Evolutionary conservation across 2,797 vertebrate species (phyloP).

Genomic region (Melanotaenia parkinsoni): DNA sequence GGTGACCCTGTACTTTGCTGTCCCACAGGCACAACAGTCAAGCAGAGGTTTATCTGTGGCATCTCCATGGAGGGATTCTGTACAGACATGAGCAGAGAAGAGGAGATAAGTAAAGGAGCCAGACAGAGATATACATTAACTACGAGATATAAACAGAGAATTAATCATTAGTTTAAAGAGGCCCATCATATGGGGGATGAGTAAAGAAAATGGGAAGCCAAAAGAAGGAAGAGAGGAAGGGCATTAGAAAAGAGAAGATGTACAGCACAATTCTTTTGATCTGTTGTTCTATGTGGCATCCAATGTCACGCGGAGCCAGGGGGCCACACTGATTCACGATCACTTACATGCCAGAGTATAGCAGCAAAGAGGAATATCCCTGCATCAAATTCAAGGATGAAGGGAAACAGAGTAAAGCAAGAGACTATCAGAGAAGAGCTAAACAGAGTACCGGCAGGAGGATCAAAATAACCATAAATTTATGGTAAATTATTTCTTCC

Average conservation of each 20-base stretch:
- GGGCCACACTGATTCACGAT: slow-evolving; percentile 52
- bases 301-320: slow-evolving; percentile 54
- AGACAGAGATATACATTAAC: slow-evolving; percentile 25
- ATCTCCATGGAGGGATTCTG: slow-evolving; percentile 79
- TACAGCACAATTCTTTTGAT: slow-evolving; percentile 48
- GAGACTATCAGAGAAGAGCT: slow-evolving; percentile 10
- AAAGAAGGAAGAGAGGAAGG: slow-evolving; percentile 1
- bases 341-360: slow-evolving; percentile 42
- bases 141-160: slow-evolving; percentile 17
- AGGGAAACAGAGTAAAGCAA: slow-evolving; percentile 24
- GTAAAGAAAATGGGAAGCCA: slow-evolving; percentile 19
- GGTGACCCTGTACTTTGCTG: slow-evolving; percentile 96
- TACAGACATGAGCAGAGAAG: slow-evolving; percentile 20
- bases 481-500: slow-evolving; percentile 35
- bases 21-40: slow-evolving; percentile 96
- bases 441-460: slow-evolving; percentile 22
- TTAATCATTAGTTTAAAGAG: slow-evolving; percentile 36
- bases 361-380: slow-evolving; percentile 32
- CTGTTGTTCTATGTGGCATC: slow-evolving; percentile 54
- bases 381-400: slow-evolving; percentile 39
- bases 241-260: slow-evolving; percentile 30
- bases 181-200: slow-evolving; percentile 25
- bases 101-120: slow-evolving; percentile 13
- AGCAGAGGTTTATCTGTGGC: slow-evolving; percentile 88
- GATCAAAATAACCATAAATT: slow-evolving; percentile 30